phyloP scores from a whole-genome alignment of 1,140 invertebrate genomes.

The Spodoptera frugiperda region DNA sequence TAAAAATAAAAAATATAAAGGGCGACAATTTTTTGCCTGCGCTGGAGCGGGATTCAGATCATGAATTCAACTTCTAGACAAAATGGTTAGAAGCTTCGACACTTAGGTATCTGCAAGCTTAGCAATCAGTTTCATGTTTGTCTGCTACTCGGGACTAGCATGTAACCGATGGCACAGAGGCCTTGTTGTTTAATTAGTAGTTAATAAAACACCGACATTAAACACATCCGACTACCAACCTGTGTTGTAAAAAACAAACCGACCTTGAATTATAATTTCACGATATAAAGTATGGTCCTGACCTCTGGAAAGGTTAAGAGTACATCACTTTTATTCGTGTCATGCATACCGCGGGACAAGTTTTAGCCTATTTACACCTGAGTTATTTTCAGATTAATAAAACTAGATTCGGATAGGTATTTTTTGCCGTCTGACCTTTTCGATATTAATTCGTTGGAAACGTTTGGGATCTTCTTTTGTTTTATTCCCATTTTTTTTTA shows the following conservation, averaged over 20 bases:
- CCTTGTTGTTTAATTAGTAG: conserved; percentile 46
- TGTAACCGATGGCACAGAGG: conserved; percentile 6
- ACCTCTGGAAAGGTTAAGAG: conserved; percentile 83
- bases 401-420: conserved; percentile 55
- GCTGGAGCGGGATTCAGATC: too few relatives aligned
- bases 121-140: background rate
- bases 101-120: background rate
- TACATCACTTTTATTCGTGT: conserved; percentile 80
- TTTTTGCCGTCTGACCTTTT: conserved; percentile 66
- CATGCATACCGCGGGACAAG: conserved; percentile 67
- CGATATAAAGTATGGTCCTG: conserved; percentile 69
- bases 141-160: background rate
- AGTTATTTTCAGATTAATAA: conserved; percentile 55
- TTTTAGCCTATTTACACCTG: conserved; percentile 59
- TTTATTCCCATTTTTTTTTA: conserved; percentile 47
- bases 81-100: too few relatives aligned
- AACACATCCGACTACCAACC: conserved; percentile 48
- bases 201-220: conserved; percentile 58
- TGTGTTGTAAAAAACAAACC: conserved; percentile 58
- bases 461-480: conserved; percentile 35
- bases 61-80: too few relatives aligned
- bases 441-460: conserved; percentile 49
- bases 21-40: too few relatives aligned
- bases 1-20: too few relatives aligned
- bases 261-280: conserved; percentile 82